phyloP scores from a whole-genome alignment of 2,113 vertebrate species.

The Potamarius usumacintae region DNA sequence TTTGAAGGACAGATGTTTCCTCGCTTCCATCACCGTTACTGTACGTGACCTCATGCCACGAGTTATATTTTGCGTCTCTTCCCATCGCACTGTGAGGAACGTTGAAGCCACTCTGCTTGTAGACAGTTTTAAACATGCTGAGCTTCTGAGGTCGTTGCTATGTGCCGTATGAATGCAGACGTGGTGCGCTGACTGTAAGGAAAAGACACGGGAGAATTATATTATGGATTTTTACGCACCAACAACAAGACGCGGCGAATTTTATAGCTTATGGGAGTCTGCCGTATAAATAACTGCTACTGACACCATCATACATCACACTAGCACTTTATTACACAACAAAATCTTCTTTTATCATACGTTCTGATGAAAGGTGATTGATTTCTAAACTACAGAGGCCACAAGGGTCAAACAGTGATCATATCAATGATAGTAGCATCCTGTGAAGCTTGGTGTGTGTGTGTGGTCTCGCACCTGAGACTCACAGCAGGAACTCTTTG shows the following conservation, averaged over 20 bases:
- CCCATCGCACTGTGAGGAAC: conserved; percentile 82
- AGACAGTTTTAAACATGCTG: conserved; percentile 56
- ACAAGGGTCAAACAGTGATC: neutral
- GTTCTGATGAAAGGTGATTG: neutral
- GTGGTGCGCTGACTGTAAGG: conserved; percentile 85
- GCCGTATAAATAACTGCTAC: neutral
- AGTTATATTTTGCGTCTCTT: conserved; percentile 61
- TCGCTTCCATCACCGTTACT: neutral
- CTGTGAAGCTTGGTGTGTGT: neutral
- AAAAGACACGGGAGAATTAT: conserved; percentile 56
- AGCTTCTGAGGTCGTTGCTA: conserved; percentile 41
- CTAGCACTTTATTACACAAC: neutral
- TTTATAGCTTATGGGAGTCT: neutral
- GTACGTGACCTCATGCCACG: neutral
- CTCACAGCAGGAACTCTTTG: conserved; percentile 93
- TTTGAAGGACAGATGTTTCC: neutral
- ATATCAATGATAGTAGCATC: neutral
- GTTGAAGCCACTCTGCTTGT: conserved; percentile 78
- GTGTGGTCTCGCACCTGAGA: conserved; percentile 80
- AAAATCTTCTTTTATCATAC: neutral
- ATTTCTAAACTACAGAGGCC: neutral
- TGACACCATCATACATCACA: neutral
- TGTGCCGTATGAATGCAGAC: conserved; percentile 86
- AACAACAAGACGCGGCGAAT: neutral
- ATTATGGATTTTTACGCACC: conserved; percentile 1